phyloP scores from a whole-genome alignment of 2,888 invertebrate genomes.

The Peribatodes rhomboidaria region DNA sequence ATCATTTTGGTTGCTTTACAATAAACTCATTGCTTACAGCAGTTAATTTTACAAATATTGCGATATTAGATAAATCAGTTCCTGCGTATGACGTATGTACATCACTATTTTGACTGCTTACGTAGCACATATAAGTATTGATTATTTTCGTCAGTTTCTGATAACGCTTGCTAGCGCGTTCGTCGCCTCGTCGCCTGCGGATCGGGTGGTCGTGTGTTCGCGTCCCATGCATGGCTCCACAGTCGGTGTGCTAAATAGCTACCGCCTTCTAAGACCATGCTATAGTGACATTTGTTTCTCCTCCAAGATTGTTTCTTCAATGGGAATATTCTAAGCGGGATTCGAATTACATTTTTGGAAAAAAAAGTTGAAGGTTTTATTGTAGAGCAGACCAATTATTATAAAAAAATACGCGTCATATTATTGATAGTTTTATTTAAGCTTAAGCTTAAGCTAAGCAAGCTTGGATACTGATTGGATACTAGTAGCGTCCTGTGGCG shows the following conservation, averaged over 20 bases:
- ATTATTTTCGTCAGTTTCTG: slow-evolving; percentile 17
- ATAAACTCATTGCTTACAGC: no score
- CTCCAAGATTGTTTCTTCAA: slow-evolving; percentile 37
- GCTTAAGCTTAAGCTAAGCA: no score
- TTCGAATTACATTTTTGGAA: slow-evolving; percentile 41
- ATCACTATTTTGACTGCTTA: neutral
- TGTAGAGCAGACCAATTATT: neutral
- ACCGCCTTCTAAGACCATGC: slow-evolving; percentile 55
- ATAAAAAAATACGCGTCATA: no score
- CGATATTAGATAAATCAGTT: neutral
- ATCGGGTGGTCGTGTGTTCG: slow-evolving; percentile 41
- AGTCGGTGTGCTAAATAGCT: slow-evolving; percentile 47
- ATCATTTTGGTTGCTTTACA: neutral
- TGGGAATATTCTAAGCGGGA: slow-evolving; percentile 42
- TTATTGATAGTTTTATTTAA: no score
- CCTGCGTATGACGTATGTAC: neutral
- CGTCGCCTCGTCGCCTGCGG: slow-evolving; percentile 21
- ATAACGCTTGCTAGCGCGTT: slow-evolving; percentile 42
- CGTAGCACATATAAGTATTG: no score
- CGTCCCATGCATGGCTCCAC: slow-evolving; percentile 52
- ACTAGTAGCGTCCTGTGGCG: no score
- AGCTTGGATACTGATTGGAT: no score
- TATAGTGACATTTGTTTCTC: slow-evolving; percentile 40
- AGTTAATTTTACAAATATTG: neutral
- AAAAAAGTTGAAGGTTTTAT: neutral